Percentiles rank a stretch among this genome's conserved stretches.
Evolutionary conservation across 2,888 invertebrate species (phyloP).

Genomic region (Coleophora flavipennella): DNA sequence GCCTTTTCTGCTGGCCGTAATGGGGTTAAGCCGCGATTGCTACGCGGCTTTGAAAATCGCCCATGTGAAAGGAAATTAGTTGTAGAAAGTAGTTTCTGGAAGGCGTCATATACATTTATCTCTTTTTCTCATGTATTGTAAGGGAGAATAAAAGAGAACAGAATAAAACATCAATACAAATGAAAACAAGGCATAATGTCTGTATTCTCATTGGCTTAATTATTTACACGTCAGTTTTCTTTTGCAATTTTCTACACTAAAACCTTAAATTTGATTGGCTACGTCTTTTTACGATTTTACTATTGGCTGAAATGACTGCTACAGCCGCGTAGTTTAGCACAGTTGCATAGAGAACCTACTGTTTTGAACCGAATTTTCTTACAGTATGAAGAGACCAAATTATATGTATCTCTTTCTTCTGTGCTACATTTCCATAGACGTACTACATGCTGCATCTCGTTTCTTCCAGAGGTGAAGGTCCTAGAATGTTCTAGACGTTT

Average conservation of each 20-base stretch:
- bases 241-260: not conserved
- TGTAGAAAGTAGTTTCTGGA: not conserved
- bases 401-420: conserved; percentile 59
- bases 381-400: conserved; percentile 23
- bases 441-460: conserved; percentile 35
- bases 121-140: not conserved
- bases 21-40: not conserved
- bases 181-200: not conserved
- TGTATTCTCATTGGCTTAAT: not conserved
- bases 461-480: conserved; percentile 57
- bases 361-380: conserved; percentile 13
- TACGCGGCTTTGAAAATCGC: not conserved
- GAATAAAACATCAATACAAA: not conserved
- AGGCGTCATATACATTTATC: not conserved
- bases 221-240: not conserved
- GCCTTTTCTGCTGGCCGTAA: too few relatives aligned
- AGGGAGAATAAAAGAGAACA: too few relatives aligned
- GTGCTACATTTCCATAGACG: not conserved
- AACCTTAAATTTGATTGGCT: too few relatives aligned
- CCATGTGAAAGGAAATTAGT: not conserved
- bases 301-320: conserved; percentile 10
- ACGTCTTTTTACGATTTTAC: not conserved
- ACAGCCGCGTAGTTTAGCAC: conserved; percentile 1
- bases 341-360: conserved; percentile 20
- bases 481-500: conserved; percentile 79